Evolutionary conservation across 2,797 vertebrate genomes (phyloP).

Genomic region (Platalea minor): DNA sequence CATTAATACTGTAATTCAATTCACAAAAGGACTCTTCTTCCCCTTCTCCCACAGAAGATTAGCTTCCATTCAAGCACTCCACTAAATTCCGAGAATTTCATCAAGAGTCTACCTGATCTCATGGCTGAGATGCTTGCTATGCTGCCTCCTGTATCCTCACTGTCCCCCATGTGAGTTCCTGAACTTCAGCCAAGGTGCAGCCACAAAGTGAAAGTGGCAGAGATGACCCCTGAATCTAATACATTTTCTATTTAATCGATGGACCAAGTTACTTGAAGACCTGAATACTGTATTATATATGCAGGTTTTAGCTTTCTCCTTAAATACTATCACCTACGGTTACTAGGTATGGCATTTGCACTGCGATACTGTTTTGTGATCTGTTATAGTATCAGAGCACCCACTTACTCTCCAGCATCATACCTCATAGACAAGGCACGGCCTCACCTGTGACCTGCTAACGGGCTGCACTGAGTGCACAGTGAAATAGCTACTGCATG

Average conservation of each 20-base stretch:
- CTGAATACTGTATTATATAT: not conserved
- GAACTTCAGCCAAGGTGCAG: not conserved
- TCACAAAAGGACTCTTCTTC: not conserved
- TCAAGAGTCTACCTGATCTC: not conserved
- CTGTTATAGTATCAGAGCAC: not conserved
- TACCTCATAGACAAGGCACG: not conserved
- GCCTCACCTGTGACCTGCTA: not conserved
- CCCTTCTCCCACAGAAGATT: not conserved
- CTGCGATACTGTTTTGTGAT: not conserved
- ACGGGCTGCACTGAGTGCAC: rapidly evolving
- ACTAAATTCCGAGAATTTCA: not conserved
- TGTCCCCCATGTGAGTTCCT: not conserved
- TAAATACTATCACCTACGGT: not conserved
- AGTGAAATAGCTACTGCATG: not conserved
- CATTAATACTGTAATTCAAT: not conserved
- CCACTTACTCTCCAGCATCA: not conserved
- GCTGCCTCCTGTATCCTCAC: not conserved
- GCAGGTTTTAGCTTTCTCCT: not conserved
- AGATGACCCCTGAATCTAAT: not conserved
- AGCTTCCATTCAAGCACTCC: not conserved
- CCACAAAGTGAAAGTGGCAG: not conserved
- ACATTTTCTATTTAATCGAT: not conserved
- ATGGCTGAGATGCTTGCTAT: not conserved
- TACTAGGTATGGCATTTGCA: not conserved
- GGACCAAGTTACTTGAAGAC: not conserved